These are phyloP conservation scores for Centroberyx gerrardi DNA, from an alignment of 2,797 vertebrate species.

Conservation along the genomic window DNA sequence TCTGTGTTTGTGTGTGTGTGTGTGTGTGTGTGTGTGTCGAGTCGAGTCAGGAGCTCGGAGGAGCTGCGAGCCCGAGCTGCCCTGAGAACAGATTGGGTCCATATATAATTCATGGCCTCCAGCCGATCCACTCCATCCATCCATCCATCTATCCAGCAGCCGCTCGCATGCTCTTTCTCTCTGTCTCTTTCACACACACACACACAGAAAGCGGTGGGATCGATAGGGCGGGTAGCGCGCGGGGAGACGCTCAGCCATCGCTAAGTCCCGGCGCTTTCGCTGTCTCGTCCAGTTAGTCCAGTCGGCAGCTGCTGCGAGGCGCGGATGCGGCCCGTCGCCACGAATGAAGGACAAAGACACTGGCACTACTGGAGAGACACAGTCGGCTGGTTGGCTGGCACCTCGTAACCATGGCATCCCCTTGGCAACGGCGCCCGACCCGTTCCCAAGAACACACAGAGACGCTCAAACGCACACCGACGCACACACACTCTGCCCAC, in stretches of 20 bases:
- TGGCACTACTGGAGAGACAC: constrained; percentile 71
- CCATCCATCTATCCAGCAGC: constrained; percentile 65
- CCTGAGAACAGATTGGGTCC: constrained; percentile 85
- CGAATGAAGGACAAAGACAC: constrained; percentile 79
- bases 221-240: constrained; percentile 53
- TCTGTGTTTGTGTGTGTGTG: constrained; percentile 39
- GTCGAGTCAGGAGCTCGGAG: constrained; percentile 81
- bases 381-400: constrained; percentile 82
- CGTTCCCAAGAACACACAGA: constrained; percentile 71
- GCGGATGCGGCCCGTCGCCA: constrained; percentile 71
- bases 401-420: constrained; percentile 85
- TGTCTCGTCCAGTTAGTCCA: constrained; percentile 79
- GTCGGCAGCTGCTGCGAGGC: constrained; percentile 72
- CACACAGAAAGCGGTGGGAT: constrained; percentile 64
- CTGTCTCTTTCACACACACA: constrained; percentile 51
- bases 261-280: constrained; percentile 58
- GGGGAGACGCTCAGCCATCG: constrained; percentile 57
- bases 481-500: constrained; percentile 44
- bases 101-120: constrained; percentile 90
- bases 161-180: constrained; percentile 58
- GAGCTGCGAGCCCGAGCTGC: constrained; percentile 73
- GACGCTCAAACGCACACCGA: constrained; percentile 59
- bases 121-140: constrained; percentile 85
- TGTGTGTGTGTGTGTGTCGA: constrained; percentile 36
- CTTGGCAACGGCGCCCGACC: constrained; percentile 80